These are phyloP conservation scores for Ciconia maguari DNA, from an alignment of 2,113 vertebrate species.

Conservation along the genomic window DNA sequence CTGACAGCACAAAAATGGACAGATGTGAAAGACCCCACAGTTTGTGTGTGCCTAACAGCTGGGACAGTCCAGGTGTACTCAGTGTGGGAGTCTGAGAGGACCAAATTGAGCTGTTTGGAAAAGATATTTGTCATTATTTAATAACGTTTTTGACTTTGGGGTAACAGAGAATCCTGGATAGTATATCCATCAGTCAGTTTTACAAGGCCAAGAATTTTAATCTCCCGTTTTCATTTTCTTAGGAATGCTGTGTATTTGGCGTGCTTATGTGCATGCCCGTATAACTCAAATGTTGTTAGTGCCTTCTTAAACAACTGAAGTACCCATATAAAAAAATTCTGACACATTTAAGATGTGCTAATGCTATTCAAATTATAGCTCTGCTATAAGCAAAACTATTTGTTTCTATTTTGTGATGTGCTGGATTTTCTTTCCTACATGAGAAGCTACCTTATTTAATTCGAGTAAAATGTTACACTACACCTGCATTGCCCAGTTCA, in stretches of 20 bases:
- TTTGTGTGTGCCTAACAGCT: too few relatives aligned
- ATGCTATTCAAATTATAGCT: not conserved
- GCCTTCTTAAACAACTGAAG: not conserved
- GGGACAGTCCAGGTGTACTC: accelerated
- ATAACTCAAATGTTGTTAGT: not conserved
- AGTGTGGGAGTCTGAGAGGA: accelerated
- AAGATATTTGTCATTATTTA: not conserved
- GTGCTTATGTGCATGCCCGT: not conserved
- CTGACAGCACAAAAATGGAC: not conserved
- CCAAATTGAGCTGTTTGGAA: not conserved
- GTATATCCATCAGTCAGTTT: not conserved
- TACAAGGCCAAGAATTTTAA: not conserved
- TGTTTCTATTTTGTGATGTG: not conserved
- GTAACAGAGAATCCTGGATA: not conserved
- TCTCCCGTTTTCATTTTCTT: not conserved
- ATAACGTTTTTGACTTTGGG: not conserved
- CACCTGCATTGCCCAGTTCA: not conserved
- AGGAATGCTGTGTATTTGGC: not conserved
- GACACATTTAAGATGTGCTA: not conserved
- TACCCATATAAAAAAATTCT: not conserved
- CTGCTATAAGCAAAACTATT: not conserved
- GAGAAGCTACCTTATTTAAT: not conserved
- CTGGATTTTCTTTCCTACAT: not conserved
- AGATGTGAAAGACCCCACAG: not conserved
- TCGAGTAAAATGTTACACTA: not conserved